Conservation (phyloP, 2,888 invertebrate species). For the Luperina testacea region DNA sequence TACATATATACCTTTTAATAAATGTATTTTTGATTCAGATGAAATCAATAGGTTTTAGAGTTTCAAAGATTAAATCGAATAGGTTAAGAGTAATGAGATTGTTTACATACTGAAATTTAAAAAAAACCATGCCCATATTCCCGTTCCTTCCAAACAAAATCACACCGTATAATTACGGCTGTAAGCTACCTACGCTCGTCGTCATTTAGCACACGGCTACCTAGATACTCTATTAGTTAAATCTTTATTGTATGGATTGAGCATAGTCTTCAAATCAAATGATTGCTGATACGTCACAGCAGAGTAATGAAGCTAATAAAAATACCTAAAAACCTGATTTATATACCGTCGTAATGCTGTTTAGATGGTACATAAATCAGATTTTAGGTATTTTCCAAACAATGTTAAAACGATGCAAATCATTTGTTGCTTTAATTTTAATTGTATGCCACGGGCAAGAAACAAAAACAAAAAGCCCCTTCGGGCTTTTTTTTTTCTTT, state of each 20-base stretch:
- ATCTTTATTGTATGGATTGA: conserved; percentile 17
- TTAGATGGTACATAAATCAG: no score
- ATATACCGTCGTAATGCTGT: not conserved
- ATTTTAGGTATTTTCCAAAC: not conserved
- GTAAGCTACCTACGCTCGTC: not conserved
- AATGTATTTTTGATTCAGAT: not conserved
- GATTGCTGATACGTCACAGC: conserved; percentile 23
- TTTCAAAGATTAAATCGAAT: not conserved
- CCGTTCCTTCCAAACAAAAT: not conserved
- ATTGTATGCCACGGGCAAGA: not conserved
- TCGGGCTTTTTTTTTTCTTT: no score
- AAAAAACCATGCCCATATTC: not conserved
- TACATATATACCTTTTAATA: not conserved
- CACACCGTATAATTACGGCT: not conserved
- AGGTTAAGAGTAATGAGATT: not conserved
- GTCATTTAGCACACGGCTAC: conserved; percentile 1
- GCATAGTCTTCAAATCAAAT: conserved; percentile 23
- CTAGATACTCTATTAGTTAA: conserved; percentile 30
- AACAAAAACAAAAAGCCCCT: no score
- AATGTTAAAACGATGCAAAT: not conserved
- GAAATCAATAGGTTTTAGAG: not conserved
- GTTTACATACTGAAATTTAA: not conserved
- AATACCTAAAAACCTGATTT: not conserved
- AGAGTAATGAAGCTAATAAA: not conserved
- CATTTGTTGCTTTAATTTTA: not conserved